Conservation (phyloP, 2,888 invertebrate genomes). For the Microctonus brassicae region DNA sequence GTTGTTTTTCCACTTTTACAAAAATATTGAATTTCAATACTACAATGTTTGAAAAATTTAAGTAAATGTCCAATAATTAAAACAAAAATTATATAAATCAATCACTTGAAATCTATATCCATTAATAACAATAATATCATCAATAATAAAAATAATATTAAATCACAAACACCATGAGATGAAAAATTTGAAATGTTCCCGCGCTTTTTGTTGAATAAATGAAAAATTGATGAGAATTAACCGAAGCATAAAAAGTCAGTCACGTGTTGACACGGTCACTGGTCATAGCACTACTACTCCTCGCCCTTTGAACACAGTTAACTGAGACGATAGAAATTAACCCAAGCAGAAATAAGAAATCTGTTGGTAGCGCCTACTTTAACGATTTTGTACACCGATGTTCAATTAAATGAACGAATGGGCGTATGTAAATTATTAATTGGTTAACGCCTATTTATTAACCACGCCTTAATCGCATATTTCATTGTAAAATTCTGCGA, state of each 20-base stretch:
- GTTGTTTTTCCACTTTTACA: not conserved
- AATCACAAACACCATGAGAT: not conserved
- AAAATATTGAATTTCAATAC: not conserved
- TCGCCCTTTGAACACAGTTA: slow-evolving; percentile 65
- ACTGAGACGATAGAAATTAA: slow-evolving; percentile 68
- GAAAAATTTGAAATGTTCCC: not conserved
- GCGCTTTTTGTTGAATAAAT: not conserved
- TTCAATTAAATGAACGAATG: not conserved
- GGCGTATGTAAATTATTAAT: not conserved
- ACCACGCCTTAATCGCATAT: not conserved
- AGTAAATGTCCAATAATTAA: not conserved
- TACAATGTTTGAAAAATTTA: not conserved
- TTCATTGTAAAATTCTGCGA: not conserved
- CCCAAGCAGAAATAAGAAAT: slow-evolving; percentile 69
- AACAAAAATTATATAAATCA: not conserved
- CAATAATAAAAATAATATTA: not conserved
- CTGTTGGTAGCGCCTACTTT: slow-evolving; percentile 41
- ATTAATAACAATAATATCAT: not conserved
- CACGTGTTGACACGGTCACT: slow-evolving; percentile 60
- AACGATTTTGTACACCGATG: not conserved
- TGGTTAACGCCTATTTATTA: not conserved
- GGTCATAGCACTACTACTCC: slow-evolving; percentile 54
- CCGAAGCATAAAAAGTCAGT: slow-evolving; percentile 24
- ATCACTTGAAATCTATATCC: not conserved
- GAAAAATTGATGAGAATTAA: slow-evolving; percentile 7